phyloP scores from a whole-genome alignment of 1,140 invertebrate genomes.

The Cylas formicarius region DNA sequence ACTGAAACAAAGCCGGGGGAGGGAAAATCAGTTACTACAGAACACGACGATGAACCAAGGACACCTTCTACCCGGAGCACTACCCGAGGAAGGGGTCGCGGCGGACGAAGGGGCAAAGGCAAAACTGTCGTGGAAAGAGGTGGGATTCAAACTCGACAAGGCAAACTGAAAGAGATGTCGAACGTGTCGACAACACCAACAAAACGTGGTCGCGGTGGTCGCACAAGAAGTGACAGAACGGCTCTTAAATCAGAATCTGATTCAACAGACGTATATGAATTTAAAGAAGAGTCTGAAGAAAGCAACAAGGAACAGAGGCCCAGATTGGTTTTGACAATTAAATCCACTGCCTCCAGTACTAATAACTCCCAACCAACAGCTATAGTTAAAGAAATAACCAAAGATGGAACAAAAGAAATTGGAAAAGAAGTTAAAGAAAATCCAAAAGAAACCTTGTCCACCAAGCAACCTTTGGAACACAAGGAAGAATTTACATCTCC shows the following conservation, averaged over 20 bases:
- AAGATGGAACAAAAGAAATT: constrained; percentile 30
- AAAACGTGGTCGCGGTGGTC: constrained; percentile 46
- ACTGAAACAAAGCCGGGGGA: constrained; percentile 8
- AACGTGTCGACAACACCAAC: constrained; percentile 21
- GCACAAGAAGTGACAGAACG: constrained; percentile 50
- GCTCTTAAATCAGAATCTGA: constrained; percentile 46
- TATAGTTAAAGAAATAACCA: constrained; percentile 45
- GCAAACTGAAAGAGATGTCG: constrained; percentile 46
- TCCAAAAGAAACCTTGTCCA: constrained; percentile 10
- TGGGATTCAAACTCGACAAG: constrained; percentile 49
- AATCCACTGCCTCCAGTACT: constrained; percentile 52
- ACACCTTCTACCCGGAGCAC: constrained; percentile 34
- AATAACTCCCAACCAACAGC: constrained; percentile 41
- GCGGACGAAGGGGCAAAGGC: constrained; percentile 42
- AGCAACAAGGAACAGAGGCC: constrained; percentile 52
- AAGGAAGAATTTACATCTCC: constrained; percentile 55
- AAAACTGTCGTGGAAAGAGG: constrained; percentile 29
- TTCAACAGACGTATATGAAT: constrained; percentile 67
- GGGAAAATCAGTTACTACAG: constrained; percentile 28
- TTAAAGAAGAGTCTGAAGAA: constrained; percentile 75
- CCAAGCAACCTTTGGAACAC: constrained; percentile 44
- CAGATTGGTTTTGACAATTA: constrained; percentile 70
- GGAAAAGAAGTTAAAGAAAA: constrained; percentile 22
- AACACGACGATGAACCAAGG: constrained; percentile 24
- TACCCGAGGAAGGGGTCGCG: constrained; percentile 47